Evolutionary conservation across 2,888 invertebrate genomes (phyloP), one percentile per base, ranked within the genome.

Genomic region (Lottia gigantea): DNA sequence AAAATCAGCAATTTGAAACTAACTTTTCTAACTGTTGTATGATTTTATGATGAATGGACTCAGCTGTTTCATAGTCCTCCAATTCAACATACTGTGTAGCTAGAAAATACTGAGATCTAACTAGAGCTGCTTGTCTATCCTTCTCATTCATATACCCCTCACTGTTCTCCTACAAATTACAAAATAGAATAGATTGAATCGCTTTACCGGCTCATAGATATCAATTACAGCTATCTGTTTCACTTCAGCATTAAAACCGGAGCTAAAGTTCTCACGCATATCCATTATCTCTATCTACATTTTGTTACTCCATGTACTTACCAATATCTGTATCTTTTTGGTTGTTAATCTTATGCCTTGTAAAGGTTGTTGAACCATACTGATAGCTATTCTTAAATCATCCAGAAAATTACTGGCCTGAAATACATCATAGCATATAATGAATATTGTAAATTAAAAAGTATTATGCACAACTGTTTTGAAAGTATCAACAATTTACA

Each of bases 11-110:
- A 64, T 19, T 16, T 40, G 14, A 40, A 16, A 62, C 70, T 66
- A 49, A 76, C 76, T 65, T 68, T 14, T 68, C 68, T 62, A 74
- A 75, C 14, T 70, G 66, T 16, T 45, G 14, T 71, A 74, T 71
- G 62, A 74, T 66, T 31, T 70, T 46, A 19, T 66, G 45, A 45
- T 73, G 73, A 16, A 75, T 65, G 1, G 26, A 8, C 31, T 72
- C 67, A n/a, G 71, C 76, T 46, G 61, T 40, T 4, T 73, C 47
- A 40, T 68, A 69, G 16, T 73, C 47, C 0, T 64, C 62, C 19
- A 62, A 64, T 31, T 76, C 74, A 14, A 72, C 71, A 47, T 72
- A 67, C 2, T 71, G 26, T 49, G 71, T 71, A 4, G 76, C 73
- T 66, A 76, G 49, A 55, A 64, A 66, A 49, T 76, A 76, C 16